Evolutionary conservation across 2,888 invertebrate species (phyloP).

Genomic region (Trissoscelio sp.): DNA sequence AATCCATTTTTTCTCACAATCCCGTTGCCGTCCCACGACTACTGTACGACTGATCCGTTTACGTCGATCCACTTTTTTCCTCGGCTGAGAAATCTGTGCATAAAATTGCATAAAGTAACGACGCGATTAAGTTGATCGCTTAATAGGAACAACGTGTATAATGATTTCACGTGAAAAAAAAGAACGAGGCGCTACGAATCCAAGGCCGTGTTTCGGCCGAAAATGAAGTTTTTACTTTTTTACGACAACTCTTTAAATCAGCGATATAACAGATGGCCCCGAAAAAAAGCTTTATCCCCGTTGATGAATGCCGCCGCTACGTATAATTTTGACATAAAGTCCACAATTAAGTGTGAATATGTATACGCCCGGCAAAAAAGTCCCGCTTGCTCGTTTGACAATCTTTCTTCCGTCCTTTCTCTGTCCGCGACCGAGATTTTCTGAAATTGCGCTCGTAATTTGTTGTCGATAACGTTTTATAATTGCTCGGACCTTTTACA

Average conservation of each 20-base stretch:
- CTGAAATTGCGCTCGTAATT: conserved; percentile 51
- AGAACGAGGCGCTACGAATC: conserved; percentile 50
- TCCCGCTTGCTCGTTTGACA: conserved; percentile 40
- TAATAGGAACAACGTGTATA: conserved; percentile 63
- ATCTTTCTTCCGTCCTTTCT: conserved; percentile 10
- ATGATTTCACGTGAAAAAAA: conserved; percentile 55
- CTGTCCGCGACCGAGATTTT: conserved; percentile 55
- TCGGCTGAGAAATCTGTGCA: conserved; percentile 57
- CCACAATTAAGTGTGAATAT: conserved; percentile 69
- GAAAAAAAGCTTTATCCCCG: conserved; percentile 60
- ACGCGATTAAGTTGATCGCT: conserved; percentile 62
- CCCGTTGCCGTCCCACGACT: neutral
- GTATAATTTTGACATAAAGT: conserved; percentile 69
- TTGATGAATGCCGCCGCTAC: conserved; percentile 66
- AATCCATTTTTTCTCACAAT: neutral
- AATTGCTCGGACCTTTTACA: conserved; percentile 40
- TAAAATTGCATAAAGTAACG: conserved; percentile 58
- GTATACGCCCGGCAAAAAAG: conserved; percentile 56
- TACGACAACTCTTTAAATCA: conserved; percentile 63
- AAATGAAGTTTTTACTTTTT: conserved; percentile 70
- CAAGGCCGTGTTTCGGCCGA: conserved; percentile 58
- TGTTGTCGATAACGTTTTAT: conserved; percentile 56
- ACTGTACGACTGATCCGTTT: conserved; percentile 6
- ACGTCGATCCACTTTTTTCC: conserved; percentile 39
- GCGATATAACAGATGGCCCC: conserved; percentile 64